Base-by-base conservation (phyloP, 2,113 vertebrate genomes). In the Albula goreensis region DNA sequence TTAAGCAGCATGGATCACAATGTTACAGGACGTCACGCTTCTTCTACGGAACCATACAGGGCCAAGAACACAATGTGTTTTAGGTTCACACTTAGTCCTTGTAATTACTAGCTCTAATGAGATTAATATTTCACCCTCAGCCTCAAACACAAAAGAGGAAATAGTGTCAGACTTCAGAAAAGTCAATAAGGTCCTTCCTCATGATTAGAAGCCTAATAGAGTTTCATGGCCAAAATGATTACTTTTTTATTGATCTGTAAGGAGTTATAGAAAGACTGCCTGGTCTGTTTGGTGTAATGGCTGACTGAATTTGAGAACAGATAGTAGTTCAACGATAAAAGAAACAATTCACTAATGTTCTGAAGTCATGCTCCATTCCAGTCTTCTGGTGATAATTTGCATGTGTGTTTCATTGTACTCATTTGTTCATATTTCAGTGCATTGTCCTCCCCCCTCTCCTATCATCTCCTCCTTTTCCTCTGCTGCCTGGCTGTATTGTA, bases 191-290 rank as follows among this genome's bases (percentile, higher is more conserved):
- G 70, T 31, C 70, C 70, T 31, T 74, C 10, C 70, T 74, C 70
- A 74, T 74, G 70, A 22, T 74, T 31, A 74, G 70, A 74, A 74
- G 70, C n/a, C n/a, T 74, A 74, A 74, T 31, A 74, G 22, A 74
- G 70, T 74, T 31, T n/a, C 70, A 1, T 10, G n/a, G 70, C 70
- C 70, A 74, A 74, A 31, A 74, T 74, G 70, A 74, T 74, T 74
- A 74, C n/a, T 74, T 74, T 74, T 74, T 74, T 74, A 74, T 74
- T 10, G 70, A 74, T 74, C 70, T 74, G n/a, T 74, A 22, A 74
- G 22, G 70, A 22, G 22, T 31, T 74, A 74, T 31, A 31, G 70
- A 74, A 74, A 74, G 22, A 10, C 70, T 74, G 5, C 70, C 70
- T 9, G 9, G 70, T 31, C 5, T 74, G 22, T 22, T 74, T 74